phyloP scores from a whole-genome alignment of 2,888 invertebrate species.

The Tenodera sinensis region DNA sequence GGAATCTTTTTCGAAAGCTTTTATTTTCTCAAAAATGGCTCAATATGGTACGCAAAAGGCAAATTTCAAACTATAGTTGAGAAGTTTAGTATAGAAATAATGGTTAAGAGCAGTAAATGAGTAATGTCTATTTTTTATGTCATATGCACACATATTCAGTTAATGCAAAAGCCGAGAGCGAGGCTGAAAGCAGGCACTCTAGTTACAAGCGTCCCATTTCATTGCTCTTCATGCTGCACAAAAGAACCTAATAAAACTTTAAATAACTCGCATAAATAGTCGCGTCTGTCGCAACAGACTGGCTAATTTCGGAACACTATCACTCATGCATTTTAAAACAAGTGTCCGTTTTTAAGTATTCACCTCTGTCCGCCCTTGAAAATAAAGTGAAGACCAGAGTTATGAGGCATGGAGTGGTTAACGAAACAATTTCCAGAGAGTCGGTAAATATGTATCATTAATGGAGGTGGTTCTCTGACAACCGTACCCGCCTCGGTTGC shows the following conservation, averaged over 20 bases:
- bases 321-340: neutral
- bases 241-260: neutral
- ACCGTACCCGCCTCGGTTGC: neutral
- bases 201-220: neutral
- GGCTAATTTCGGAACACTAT: neutral
- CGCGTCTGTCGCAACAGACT: neutral
- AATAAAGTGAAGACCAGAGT: neutral
- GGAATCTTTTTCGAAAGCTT: too few relatives aligned
- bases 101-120: too few relatives aligned
- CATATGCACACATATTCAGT: too few relatives aligned
- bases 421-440: neutral
- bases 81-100: too few relatives aligned
- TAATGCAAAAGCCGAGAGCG: too few relatives aligned
- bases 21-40: too few relatives aligned
- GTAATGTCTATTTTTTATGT: too few relatives aligned
- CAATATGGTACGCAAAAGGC: too few relatives aligned
- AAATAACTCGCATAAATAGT: neutral
- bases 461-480: neutral
- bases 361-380: neutral
- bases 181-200: neutral
- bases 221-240: neutral
- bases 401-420: neutral
- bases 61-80: too few relatives aligned
- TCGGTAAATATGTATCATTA: neutral
- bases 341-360: neutral